Percentiles rank a stretch among this genome's conserved stretches.
Conservation (phyloP, 2,113 vertebrate species). For the Oreochromis spilurus region DNA sequence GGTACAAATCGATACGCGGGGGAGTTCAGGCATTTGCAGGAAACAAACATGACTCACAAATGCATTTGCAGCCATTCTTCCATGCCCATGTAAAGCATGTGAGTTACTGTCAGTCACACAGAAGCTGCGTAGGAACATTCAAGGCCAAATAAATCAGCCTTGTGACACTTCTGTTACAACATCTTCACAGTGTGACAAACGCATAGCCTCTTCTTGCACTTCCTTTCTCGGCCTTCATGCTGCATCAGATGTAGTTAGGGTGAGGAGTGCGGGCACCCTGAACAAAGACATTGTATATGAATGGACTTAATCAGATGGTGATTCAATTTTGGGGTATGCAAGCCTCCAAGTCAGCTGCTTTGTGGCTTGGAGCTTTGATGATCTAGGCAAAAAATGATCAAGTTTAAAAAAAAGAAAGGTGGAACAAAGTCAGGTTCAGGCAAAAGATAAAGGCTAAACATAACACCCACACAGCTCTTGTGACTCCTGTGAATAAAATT, state of each 20-base stretch:
- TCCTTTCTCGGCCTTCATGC: slow-evolving; percentile 1
- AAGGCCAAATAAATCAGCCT: slow-evolving; percentile 44
- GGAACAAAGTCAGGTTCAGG: background rate
- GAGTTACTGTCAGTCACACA: slow-evolving; percentile 39
- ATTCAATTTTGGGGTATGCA: slow-evolving; percentile 49
- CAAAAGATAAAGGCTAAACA: background rate
- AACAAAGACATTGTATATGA: slow-evolving; percentile 48
- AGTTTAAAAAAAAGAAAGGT: background rate
- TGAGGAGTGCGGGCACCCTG: background rate
- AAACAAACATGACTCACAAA: slow-evolving; percentile 57
- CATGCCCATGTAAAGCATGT: slow-evolving; percentile 21
- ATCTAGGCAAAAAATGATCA: slow-evolving; percentile 14
- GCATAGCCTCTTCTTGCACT: background rate
- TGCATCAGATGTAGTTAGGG: background rate
- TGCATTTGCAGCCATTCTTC: slow-evolving; percentile 27
- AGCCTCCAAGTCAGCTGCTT: slow-evolving; percentile 44
- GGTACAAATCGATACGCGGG: slow-evolving; percentile 36
- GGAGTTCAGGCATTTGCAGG: slow-evolving; percentile 24
- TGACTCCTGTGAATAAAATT: background rate
- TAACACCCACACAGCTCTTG: background rate
- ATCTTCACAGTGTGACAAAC: slow-evolving; percentile 28
- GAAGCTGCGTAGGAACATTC: slow-evolving; percentile 11
- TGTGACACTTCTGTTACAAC: slow-evolving; percentile 55
- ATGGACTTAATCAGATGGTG: slow-evolving; percentile 52
- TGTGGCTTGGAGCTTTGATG: slow-evolving; percentile 14